Evolutionary conservation across 2,113 vertebrate species (phyloP), one percentile per base, ranked within the genome.

Genomic region (Danionella cerebrum): DNA sequence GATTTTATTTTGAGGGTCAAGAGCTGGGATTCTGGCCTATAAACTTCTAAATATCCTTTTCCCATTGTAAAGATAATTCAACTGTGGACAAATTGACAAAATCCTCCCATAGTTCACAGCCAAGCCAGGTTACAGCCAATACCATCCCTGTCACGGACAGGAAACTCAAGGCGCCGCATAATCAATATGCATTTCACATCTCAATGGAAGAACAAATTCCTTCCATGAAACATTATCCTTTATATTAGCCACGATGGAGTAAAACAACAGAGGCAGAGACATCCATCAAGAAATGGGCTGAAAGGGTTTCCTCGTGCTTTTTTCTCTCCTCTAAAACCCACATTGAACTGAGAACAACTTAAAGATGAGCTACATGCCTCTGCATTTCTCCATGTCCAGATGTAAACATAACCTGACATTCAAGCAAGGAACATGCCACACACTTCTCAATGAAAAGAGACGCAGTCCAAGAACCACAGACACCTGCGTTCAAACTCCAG

Each of bases 161-260:
- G 73, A 76, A 77, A 76, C 55, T 72, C 39, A 68, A 70, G 74
- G 65, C 69, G 52, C 48, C 65, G 70, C 59, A 54, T 82, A 76
- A 82, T 82, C 78, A 77, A 78, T 75, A 77, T 55, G 57, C 53
- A 71, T 72, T 76, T 76, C 70, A 76, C 76, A 73, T 77, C 66
- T 74, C 75, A 51, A 74, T 67, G 71, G 69, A 77, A 57, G 68
- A 73, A 59, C 67, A 41, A 74, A 80, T 78, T 80, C 76, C 64
- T 77, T 80, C 78, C 76, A 76, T 55, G 73, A 74, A 79, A 78
- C 45, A n/a, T 55, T 65, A 80, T 72, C 68, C 55, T 55, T 75
- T 78, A 71, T 78, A 77, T 76, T 76, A 78, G 70, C 62, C 63
- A 53, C 58, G 21, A 58, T 29, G 63, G 68, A 76, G 70, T 71